phyloP scores from a whole-genome alignment of 2,797 vertebrate species.

The Aselliscus stoliczkanus region DNA sequence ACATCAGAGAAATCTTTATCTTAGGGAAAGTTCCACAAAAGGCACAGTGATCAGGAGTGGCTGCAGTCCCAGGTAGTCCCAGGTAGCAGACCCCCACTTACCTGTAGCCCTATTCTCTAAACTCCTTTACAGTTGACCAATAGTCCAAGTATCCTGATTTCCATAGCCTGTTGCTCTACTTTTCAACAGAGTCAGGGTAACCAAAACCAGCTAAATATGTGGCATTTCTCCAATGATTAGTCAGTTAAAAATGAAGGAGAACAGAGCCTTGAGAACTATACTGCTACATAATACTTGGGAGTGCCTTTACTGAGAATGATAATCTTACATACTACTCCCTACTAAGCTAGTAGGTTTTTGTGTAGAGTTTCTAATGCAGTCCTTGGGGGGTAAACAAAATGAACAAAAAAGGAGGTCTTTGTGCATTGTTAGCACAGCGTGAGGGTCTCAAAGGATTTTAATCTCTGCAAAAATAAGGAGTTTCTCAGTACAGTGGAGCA shows the following conservation, averaged over 20 bases:
- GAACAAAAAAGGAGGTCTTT: constrained; percentile 51
- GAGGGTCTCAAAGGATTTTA: neutral
- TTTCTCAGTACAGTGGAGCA: constrained; percentile 19
- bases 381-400: neutral
- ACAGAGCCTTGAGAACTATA: constrained; percentile 18
- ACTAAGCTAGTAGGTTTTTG: constrained; percentile 8
- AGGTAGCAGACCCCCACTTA: neutral
- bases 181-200: neutral
- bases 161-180: neutral
- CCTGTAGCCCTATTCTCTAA: neutral
- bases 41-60: neutral
- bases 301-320: constrained; percentile 27
- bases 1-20: neutral
- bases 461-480: constrained; percentile 28
- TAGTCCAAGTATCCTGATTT: neutral
- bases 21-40: neutral
- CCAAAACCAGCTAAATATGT: neutral
- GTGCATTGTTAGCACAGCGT: neutral
- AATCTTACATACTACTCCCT: neutral
- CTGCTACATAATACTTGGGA: neutral
- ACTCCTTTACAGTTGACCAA: neutral
- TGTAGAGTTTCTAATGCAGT: neutral
- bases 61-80: neutral
- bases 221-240: neutral
- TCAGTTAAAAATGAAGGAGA: neutral